Conservation (phyloP, 2,888 invertebrate species). For the Megaustenia siamemsis region DNA sequence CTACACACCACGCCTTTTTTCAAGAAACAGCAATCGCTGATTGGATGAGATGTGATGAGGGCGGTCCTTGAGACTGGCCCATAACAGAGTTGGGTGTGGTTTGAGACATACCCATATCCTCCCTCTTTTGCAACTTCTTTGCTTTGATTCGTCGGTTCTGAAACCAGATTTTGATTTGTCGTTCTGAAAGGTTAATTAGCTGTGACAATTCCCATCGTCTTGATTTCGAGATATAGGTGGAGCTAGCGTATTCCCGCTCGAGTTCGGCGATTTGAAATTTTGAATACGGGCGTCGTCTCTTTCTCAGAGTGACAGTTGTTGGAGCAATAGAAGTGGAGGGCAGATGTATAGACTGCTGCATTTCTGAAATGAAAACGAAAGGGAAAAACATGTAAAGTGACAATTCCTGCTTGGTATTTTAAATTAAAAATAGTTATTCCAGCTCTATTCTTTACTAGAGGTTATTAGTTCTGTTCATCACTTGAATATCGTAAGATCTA, state of each 20-base stretch:
- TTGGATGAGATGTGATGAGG: constrained; percentile 41
- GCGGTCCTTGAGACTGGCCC: constrained; percentile 42
- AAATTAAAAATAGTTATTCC: no score
- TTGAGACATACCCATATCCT: constrained; percentile 63
- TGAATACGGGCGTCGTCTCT: constrained; percentile 98
- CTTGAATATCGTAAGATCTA: no score
- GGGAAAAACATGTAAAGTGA: no score
- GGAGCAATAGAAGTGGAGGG: constrained; percentile 75
- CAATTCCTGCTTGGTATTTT: no score
- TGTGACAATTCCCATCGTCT: constrained; percentile 98
- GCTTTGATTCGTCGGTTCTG: constrained; percentile 79
- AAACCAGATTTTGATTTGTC: constrained; percentile 80
- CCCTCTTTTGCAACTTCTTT: constrained; percentile 75
- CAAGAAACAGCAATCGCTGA: constrained; percentile 38
- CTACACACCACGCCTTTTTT: constrained; percentile 4
- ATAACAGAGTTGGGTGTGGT: constrained; percentile 24
- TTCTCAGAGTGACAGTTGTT: constrained; percentile 81
- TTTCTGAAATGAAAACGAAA: constrained; percentile 66
- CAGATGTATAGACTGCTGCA: constrained; percentile 73
- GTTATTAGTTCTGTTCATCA: no score
- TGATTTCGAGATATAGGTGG: constrained; percentile 98
- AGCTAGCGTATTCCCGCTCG: constrained; percentile 98
- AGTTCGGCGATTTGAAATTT: constrained; percentile 98
- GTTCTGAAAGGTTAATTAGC: constrained; percentile 87
- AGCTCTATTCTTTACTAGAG: no score